phyloP scores from a whole-genome alignment of 2,888 invertebrate genomes.

The Aphidius colemani region DNA sequence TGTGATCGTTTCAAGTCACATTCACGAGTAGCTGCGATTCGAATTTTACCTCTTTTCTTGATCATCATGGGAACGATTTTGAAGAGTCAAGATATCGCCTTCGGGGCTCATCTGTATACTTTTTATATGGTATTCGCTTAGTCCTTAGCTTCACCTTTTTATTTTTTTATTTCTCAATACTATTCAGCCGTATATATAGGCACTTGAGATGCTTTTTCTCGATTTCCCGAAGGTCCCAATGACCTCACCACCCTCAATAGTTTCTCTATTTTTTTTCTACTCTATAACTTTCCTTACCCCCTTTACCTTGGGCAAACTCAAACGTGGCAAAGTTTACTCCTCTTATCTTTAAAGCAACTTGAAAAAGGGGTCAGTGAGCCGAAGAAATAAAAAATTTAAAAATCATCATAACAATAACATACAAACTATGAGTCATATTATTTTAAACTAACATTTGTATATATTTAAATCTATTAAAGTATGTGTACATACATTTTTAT shows the following conservation, averaged over 20 bases:
- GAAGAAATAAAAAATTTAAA: conserved; percentile 9
- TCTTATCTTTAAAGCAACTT: conserved; percentile 23
- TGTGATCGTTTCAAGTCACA: conserved; percentile 20
- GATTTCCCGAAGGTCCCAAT: conserved; percentile 29
- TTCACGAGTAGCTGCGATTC: conserved; percentile 17
- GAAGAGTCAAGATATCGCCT: conserved; percentile 25
- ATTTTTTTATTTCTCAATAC: conserved; percentile 2
- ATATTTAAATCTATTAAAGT: too few relatives aligned
- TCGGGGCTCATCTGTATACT: conserved; percentile 26
- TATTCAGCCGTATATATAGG: conserved; percentile 9
- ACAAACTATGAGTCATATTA: too few relatives aligned
- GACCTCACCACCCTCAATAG: conserved; percentile 18
- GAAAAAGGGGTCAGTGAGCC: conserved; percentile 22
- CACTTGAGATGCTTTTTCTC: conserved; percentile 27
- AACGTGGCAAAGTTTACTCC: conserved; percentile 23
- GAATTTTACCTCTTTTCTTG: conserved; percentile 16
- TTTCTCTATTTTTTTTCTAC: not conserved
- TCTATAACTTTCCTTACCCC: conserved; percentile 1
- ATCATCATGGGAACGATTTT: conserved; percentile 25
- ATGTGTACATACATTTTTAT: too few relatives aligned
- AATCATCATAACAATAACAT: too few relatives aligned
- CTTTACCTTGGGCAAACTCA: conserved; percentile 1
- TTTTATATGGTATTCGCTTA: conserved; percentile 6
- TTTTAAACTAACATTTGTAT: too few relatives aligned
- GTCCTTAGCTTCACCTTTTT: conserved; percentile 5